These are phyloP conservation scores for Platysternon megacephalum DNA, from an alignment of 2,113 vertebrate species.

Conservation along the genomic window DNA sequence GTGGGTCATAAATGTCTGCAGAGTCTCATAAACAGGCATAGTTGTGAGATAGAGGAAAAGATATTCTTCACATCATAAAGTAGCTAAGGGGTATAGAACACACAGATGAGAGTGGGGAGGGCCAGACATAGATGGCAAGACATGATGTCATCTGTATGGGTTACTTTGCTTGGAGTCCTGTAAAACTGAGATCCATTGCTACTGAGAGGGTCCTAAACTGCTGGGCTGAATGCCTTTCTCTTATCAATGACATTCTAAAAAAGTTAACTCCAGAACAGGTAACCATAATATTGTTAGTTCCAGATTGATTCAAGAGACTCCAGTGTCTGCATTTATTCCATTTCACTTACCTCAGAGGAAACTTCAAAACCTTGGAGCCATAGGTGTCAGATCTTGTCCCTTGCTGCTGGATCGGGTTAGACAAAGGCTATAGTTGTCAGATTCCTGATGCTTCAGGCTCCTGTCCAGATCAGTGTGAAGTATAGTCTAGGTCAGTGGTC, in stretches of 20 bases:
- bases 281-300: neutral
- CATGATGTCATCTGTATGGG: neutral
- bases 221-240: neutral
- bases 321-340: neutral
- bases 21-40: neutral
- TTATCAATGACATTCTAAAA: neutral
- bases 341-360: neutral
- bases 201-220: rapidly evolving
- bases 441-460: neutral
- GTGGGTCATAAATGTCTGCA: neutral
- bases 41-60: neutral
- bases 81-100: neutral
- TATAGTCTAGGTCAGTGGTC: neutral
- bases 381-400: slow-evolving; percentile 1
- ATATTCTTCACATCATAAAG: neutral
- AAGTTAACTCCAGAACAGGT: neutral
- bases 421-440: slow-evolving; percentile 11
- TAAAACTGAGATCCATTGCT: neutral
- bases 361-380: neutral
- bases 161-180: rapidly evolving
- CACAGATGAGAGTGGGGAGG: neutral
- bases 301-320: neutral
- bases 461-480: neutral
- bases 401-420: rapidly evolving
- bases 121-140: neutral